Evolutionary conservation across 2,888 invertebrate genomes (phyloP).

Genomic region (Clepsis dumicolana): DNA sequence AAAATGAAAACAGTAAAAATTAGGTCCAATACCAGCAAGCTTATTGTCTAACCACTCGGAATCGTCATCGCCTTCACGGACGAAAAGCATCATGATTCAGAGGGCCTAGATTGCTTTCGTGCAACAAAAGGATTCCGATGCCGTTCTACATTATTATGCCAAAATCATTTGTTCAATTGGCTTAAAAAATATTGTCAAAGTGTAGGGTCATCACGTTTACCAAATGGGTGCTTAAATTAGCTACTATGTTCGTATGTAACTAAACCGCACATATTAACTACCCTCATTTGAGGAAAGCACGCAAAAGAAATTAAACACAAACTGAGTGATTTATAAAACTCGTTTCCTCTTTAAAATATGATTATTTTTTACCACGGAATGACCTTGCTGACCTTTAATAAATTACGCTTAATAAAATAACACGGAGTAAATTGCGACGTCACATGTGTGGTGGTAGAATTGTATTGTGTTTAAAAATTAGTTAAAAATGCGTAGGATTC

Average conservation of each 20-base stretch:
- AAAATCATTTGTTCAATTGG: too few species aligned
- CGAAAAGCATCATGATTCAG: too few species aligned
- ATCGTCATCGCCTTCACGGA: too few species aligned
- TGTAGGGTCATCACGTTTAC: not conserved
- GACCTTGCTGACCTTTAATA: conserved; percentile 11
- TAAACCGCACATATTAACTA: conserved; percentile 3
- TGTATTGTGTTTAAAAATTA: too few species aligned
- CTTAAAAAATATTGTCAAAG: conserved; percentile 6
- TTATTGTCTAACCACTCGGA: too few species aligned
- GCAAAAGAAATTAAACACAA: conserved; percentile 17
- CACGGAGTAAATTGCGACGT: not conserved
- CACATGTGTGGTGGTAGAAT: not conserved
- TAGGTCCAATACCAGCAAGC: not conserved
- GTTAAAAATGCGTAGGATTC: too few species aligned
- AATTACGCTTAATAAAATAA: conserved; percentile 1
- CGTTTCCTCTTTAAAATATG: conserved; percentile 13
- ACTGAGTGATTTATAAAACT: conserved; percentile 8
- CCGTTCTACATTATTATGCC: too few species aligned
- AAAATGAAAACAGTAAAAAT: not conserved
- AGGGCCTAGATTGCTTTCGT: too few species aligned
- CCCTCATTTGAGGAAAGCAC: conserved; percentile 10
- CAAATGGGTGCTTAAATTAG: not conserved
- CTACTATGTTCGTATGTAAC: not conserved
- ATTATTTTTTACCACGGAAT: conserved; percentile 21
- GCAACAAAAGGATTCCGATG: too few species aligned